phyloP scores from a whole-genome alignment of 1,140 invertebrate genomes.

The Trichomalopsis sarcophagae region DNA sequence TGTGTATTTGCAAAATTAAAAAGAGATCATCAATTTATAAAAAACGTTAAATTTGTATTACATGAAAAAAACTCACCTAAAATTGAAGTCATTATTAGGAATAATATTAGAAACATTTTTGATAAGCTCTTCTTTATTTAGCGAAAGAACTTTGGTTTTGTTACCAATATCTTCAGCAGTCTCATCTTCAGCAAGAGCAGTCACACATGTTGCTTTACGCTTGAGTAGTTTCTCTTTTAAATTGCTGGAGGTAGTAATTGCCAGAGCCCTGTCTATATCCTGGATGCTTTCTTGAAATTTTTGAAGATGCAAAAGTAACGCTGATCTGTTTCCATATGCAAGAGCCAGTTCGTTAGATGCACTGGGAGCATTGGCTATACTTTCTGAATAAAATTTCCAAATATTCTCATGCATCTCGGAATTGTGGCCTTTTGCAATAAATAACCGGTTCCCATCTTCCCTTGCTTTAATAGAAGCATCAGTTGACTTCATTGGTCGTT shows the following conservation, averaged over 20 bases:
- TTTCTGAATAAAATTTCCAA: slow-evolving; percentile 29
- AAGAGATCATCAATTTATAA: no score
- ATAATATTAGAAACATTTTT: background rate
- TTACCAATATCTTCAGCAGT: background rate
- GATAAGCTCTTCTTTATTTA: background rate
- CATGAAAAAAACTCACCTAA: background rate
- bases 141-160: background rate
- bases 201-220: slow-evolving; percentile 26
- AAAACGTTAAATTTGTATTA: no score
- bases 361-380: slow-evolving; percentile 27
- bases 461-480: background rate
- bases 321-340: slow-evolving; percentile 38
- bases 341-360: slow-evolving; percentile 6
- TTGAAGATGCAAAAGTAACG: slow-evolving; percentile 8
- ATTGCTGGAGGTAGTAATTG: background rate
- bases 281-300: slow-evolving; percentile 34
- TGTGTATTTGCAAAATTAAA: background rate
- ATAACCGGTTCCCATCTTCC: slow-evolving; percentile 9
- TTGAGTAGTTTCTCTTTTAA: slow-evolving; percentile 7
- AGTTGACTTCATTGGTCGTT: background rate
- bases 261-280: slow-evolving; percentile 30
- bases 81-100: background rate
- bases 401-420: background rate
- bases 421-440: background rate
- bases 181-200: background rate